These are phyloP conservation scores for Hypomesus transpacificus DNA, from an alignment of 2,113 vertebrate species.

Conservation along the genomic window DNA sequence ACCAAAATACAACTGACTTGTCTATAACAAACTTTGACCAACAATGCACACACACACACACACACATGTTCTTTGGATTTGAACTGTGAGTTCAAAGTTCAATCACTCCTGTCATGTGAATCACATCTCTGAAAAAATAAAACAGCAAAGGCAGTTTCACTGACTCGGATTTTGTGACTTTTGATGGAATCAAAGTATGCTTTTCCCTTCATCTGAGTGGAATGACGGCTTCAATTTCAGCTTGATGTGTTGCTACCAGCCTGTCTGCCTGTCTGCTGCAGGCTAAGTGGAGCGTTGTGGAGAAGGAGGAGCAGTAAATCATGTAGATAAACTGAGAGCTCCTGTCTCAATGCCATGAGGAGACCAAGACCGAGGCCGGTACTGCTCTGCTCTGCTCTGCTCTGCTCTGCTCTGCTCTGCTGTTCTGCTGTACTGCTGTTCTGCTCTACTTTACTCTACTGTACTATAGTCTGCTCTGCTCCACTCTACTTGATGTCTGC, in stretches of 20 bases:
- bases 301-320: slow-evolving; percentile 30
- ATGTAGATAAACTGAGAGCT: slow-evolving; percentile 11
- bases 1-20: slow-evolving; percentile 35
- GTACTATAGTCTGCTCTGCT: too few species aligned
- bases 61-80: slow-evolving; percentile 31
- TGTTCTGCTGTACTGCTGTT: too few species aligned
- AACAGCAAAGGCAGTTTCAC: not conserved
- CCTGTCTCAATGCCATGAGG: slow-evolving; percentile 38
- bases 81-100: slow-evolving; percentile 33
- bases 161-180: slow-evolving; percentile 12
- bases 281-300: not conserved
- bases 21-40: slow-evolving; percentile 23
- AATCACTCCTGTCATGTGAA: slow-evolving; percentile 29
- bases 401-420: too few species aligned
- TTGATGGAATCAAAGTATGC: slow-evolving; percentile 17
- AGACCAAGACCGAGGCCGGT: not conserved
- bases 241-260: slow-evolving; percentile 7
- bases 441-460: too few species aligned
- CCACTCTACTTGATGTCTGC: not conserved
- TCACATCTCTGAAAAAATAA: not conserved
- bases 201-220: not conserved
- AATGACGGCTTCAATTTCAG: slow-evolving; percentile 11
- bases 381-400: too few species aligned
- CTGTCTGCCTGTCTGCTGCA: not conserved
- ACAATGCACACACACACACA: not conserved